Base-by-base conservation (phyloP, 92 coral and sea anemone genomes). In the Meandrina meandrites region DNA sequence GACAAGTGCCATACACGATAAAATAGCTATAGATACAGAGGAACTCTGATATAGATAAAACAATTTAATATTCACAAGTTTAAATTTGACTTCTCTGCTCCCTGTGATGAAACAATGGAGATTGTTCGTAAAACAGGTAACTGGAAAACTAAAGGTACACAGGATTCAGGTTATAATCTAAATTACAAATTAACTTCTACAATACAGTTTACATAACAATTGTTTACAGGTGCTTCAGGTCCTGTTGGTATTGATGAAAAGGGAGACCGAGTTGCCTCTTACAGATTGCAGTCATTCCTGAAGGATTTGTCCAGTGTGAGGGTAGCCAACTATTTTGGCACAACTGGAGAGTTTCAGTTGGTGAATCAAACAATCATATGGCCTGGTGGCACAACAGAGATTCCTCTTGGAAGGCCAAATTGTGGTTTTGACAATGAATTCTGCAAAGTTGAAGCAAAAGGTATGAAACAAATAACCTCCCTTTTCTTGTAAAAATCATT, bases 381-480 rank as follows among this genome's bases (percentile, higher is more conserved):
- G 97, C 94, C 90, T 74, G 97, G 94, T 35, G 94, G 97, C 11
- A 64, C 90, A 31, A 90, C 94, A 18, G 27, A 36, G 1, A 82
- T 88, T 64, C 97, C 97, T 37, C 89, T 94, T 82, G 97, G 97
- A 68, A 89, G 97, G 76, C 97, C 97, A 24, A 82, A 11, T 0
- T 94, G 97, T 87, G 97, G 97, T 2, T 94, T 94, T 88, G 94
- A 94, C 47, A 90, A 75, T 6, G 97, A 94, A 76, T 86, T 90
- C 60, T 94, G 97, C 53, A 80, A 84, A 17, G 81, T 62, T 17
- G 56, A n/a, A 64, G 84, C 66, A 31, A 37, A 69, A 90, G 97
- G 97, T 94, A 87, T 48, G 76, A 27, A 47, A 31, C 17, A 22
- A n/a, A 7, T 35, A 53, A 24, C n/a, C n/a, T n/a, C n/a, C n/a